Conservation (phyloP, 2,888 invertebrate species). For the Helleia helle region DNA sequence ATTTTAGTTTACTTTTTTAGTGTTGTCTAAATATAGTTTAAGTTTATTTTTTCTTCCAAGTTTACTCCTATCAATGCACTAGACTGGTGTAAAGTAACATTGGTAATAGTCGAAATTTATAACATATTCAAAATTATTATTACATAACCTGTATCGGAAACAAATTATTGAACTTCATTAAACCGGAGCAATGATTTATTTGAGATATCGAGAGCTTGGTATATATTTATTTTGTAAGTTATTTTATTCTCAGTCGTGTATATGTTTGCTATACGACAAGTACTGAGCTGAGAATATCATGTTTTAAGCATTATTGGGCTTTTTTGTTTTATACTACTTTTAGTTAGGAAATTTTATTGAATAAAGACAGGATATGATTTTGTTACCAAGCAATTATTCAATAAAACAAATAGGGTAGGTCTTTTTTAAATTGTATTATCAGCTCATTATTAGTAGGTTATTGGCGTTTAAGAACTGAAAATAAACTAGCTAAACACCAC, state of each 20-base stretch:
- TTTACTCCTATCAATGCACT: constrained; percentile 1
- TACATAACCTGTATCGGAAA: neutral
- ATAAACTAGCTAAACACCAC: constrained; percentile 70
- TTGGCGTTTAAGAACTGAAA: constrained; percentile 74
- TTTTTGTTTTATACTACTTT: constrained; percentile 56
- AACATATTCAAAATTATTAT: constrained; percentile 3
- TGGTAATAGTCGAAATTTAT: neutral
- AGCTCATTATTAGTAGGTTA: constrained; percentile 72
- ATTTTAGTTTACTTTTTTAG: constrained; percentile 52
- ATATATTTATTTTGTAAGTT: constrained; percentile 65
- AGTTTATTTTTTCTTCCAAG: constrained; percentile 28
- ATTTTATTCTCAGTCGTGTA: constrained; percentile 51
- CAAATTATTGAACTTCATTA: constrained; percentile 1
- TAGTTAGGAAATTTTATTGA: constrained; percentile 66
- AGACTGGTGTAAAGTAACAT: neutral
- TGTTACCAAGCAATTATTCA: constrained; percentile 73
- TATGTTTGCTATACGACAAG: constrained; percentile 22
- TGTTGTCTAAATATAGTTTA: constrained; percentile 60
- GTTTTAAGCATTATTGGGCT: constrained; percentile 48
- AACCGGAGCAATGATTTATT: constrained; percentile 1
- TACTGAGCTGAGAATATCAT: constrained; percentile 27
- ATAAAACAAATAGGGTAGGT: constrained; percentile 62
- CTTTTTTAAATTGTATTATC: constrained; percentile 72
- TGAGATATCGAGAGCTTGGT: constrained; percentile 36
- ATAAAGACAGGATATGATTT: constrained; percentile 65